Evolutionary conservation across 1,140 invertebrate genomes (phyloP).

Genomic region (Drosophila sulfurigaster): DNA sequence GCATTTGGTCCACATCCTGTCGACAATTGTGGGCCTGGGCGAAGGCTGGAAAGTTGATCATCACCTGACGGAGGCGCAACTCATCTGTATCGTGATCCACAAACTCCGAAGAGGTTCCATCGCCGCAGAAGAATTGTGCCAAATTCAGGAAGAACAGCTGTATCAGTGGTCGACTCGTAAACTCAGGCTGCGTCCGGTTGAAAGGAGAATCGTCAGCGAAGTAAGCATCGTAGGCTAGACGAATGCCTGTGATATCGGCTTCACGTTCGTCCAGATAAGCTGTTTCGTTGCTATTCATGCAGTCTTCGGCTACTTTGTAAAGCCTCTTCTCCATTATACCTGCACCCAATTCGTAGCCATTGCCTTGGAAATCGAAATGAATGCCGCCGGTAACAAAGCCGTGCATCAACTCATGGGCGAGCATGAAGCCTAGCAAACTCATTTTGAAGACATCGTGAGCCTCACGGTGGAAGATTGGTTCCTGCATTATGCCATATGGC

Average conservation of each 20-base stretch:
- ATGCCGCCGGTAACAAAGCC: conserved; percentile 56
- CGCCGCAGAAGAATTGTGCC: conserved; percentile 75
- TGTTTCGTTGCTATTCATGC: conserved; percentile 53
- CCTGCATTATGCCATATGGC: conserved; percentile 63
- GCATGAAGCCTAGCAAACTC: conserved; percentile 68
- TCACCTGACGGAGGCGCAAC: conserved; percentile 52
- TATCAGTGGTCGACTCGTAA: conserved; percentile 28
- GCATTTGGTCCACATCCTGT: conserved; percentile 23
- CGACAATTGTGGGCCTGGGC: conserved; percentile 41
- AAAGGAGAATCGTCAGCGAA: conserved; percentile 16
- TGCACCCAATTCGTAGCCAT: neutral
- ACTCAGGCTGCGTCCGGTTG: conserved; percentile 2
- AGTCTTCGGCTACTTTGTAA: conserved; percentile 25
- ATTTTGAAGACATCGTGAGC: conserved; percentile 68
- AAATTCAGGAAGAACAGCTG: conserved; percentile 72
- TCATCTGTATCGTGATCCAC: conserved; percentile 59
- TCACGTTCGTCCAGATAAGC: conserved; percentile 60
- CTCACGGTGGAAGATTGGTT: conserved; percentile 49
- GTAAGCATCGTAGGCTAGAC: conserved; percentile 62
- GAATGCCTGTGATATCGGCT: conserved; percentile 66
- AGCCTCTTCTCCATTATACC: conserved; percentile 11
- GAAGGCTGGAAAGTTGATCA: conserved; percentile 62
- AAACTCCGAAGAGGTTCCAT: conserved; percentile 12
- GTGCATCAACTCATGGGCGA: conserved; percentile 71
- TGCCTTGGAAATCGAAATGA: conserved; percentile 46